Evolutionary conservation across 2,113 vertebrate species (phyloP), one percentile per base, ranked within the genome.

Genomic region (Theristicus caerulescens): DNA sequence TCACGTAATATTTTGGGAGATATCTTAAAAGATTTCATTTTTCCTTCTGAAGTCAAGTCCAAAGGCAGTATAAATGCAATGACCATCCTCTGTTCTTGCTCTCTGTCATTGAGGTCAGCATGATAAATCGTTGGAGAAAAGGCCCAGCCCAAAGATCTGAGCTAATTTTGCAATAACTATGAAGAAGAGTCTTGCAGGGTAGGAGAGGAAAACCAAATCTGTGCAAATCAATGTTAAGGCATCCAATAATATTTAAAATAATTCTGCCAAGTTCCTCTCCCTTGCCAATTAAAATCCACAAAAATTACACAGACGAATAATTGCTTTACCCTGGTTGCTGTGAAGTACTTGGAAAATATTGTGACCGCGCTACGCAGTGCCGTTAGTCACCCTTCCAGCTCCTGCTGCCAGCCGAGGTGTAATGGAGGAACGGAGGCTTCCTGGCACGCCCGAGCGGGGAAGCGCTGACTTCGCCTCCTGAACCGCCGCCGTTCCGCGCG

Each of bases 61-160:
- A 49, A 70, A 36, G 42, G 71, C 76, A 31, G 59, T 15, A 14
- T 3, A 26, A 83, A 36, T 10, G 27, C 58, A 8, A 17, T 7
- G 47, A 20, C 40, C 70, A 13, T 46, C 73, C 64, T 3, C 5
- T 17, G 57, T n/a, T 65, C 77, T 20, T n/a, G 77, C 40, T 46
- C 5, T 4, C 38, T 31, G 55, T 24, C 42, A 2, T 1, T 0
- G 32, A 19, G 54, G 19, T 9, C n/a, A 10, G 10, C 4, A 1
- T 17, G 14, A 42, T 19, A 26, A 22, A 15, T 16, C 38, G 1
- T 20, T 4, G 25, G 81, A 78, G 67, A 36, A 11, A 29, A n/a
- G 62, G 17, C 55, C 38, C 85, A 44, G 61, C 78, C 61, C 85
- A 3, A 0, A 26, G 69, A 1, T 4, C 65, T 54, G 67, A 40